Base-by-base conservation (phyloP, 2,797 vertebrate species). In the Halcyon smyrnensis region DNA sequence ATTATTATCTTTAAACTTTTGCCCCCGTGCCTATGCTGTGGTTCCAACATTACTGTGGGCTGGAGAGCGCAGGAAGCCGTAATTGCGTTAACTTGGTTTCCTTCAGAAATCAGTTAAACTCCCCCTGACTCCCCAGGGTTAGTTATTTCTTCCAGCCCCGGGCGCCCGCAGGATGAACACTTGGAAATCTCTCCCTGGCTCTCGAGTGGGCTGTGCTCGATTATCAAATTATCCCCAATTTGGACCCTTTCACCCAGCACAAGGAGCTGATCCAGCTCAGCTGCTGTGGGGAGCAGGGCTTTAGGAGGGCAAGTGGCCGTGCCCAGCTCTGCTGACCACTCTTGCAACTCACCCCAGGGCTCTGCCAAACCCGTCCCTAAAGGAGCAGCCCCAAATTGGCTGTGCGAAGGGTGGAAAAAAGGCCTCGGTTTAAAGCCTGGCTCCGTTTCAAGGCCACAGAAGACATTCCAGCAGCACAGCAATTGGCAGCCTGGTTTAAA, bases 1-100 rank as follows among this genome's bases (percentile, higher is more conserved):
- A 88, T 95, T 28, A 28, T 75, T 90, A 90, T 82, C 90, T 94
- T 93, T 92, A 73, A 82, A 90, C 86, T 95, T 89, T 82, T 54
- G 23, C 57, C 28, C 71, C 12, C 8, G 27, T 59, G 62, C n/a
- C 65, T 83, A 39, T 30, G 54, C 84, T 94, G 63, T 3, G 1
- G 32, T 84, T 91, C 60, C 50, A 32, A 30, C 4, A 4, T 91
- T 70, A 43, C 68, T 45, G 75, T 48, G 89, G 78, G 81, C 78
- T 96, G 90, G 46, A 8, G 10, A 69, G 43, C 1, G 2, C 88
- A 92, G 93, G 88, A 94, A 96, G 67, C 59, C 0, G 0, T 46
- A 59, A 92, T 73, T 67, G 46, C 67, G 57, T 62, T 64, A 54
- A 43, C 41, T 32, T 46, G 34, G 14, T 78, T 94, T 95, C 73